Conservation (phyloP, 2,888 invertebrate genomes). For the Cerastis leucographa region DNA sequence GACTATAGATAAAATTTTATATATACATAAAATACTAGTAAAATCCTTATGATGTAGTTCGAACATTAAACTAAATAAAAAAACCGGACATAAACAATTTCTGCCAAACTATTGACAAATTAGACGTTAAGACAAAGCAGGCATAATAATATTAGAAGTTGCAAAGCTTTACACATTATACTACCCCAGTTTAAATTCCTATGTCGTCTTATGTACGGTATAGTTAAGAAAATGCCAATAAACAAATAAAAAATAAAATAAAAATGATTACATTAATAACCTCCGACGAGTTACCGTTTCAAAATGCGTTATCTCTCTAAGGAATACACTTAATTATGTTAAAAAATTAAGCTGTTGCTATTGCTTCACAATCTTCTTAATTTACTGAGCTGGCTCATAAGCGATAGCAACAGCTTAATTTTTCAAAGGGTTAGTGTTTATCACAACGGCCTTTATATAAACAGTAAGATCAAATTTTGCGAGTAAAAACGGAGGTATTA, state of each 20-base stretch:
- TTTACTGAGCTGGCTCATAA: too few relatives aligned
- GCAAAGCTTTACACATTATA: slow-evolving; percentile 58
- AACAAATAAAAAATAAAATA: slow-evolving; percentile 46
- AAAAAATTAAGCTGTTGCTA: not conserved
- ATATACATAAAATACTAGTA: slow-evolving; percentile 73
- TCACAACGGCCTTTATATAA: not conserved
- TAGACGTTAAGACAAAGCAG: slow-evolving; percentile 43
- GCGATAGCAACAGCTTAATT: too few relatives aligned
- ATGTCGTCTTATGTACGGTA: slow-evolving; percentile 51
- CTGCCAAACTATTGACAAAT: slow-evolving; percentile 53
- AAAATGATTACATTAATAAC: slow-evolving; percentile 39
- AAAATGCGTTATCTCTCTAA: slow-evolving; percentile 2
- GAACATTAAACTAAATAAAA: slow-evolving; percentile 67
- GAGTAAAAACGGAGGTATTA: not conserved
- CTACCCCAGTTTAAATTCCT: slow-evolving; percentile 52
- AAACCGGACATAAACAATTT: slow-evolving; percentile 55
- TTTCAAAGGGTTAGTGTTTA: not conserved
- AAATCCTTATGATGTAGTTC: slow-evolving; percentile 72
- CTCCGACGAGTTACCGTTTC: slow-evolving; percentile 31
- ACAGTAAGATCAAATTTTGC: slow-evolving; percentile 3
- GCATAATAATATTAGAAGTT: slow-evolving; percentile 47
- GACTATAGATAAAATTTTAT: slow-evolving; percentile 67
- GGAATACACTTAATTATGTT: not conserved
- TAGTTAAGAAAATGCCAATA: slow-evolving; percentile 46
- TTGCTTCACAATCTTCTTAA: not conserved